phyloP scores from a whole-genome alignment of 2,797 vertebrate species.

The Pipistrellus nathusii region DNA sequence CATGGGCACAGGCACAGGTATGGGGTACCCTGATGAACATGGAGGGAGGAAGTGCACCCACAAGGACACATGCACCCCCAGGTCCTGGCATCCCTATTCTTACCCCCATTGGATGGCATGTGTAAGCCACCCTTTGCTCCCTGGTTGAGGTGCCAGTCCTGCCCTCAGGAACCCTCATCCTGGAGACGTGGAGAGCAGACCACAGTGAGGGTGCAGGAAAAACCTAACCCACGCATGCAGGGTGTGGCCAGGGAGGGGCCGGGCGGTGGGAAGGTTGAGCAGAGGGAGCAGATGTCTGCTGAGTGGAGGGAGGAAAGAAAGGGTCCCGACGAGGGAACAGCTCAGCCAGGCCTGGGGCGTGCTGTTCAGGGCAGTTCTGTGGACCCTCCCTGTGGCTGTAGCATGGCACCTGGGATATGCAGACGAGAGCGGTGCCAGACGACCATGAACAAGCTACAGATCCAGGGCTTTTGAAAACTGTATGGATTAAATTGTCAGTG shows the following conservation, averaged over 20 bases:
- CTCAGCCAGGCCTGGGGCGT: not conserved
- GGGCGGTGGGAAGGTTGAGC: not conserved
- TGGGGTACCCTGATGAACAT: not conserved
- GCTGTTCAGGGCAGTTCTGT: not conserved
- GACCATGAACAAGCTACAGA: not conserved
- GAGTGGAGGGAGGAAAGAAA: not conserved
- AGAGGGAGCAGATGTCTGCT: not conserved
- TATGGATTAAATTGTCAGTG: not conserved
- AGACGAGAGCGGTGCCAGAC: not conserved
- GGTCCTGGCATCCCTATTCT: not conserved
- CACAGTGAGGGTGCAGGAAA: not conserved
- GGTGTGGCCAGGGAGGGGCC: not conserved
- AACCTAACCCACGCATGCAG: not conserved
- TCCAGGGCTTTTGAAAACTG: slow-evolving; percentile 54
- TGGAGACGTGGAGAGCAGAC: not conserved
- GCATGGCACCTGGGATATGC: not conserved
- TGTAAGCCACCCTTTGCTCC: not conserved
- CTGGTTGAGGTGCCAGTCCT: not conserved
- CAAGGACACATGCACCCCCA: accelerated
- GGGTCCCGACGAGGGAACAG: not conserved
- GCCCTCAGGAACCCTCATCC: not conserved
- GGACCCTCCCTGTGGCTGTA: not conserved
- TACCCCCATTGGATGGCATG: not conserved
- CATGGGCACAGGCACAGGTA: not conserved
- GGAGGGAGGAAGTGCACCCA: not conserved